A percentile compares a stretch with the other conserved stretches of the same genome.
These are phyloP conservation scores for Chanos chanos DNA, from an alignment of 2,797 vertebrate genomes.

Conservation along the genomic window DNA sequence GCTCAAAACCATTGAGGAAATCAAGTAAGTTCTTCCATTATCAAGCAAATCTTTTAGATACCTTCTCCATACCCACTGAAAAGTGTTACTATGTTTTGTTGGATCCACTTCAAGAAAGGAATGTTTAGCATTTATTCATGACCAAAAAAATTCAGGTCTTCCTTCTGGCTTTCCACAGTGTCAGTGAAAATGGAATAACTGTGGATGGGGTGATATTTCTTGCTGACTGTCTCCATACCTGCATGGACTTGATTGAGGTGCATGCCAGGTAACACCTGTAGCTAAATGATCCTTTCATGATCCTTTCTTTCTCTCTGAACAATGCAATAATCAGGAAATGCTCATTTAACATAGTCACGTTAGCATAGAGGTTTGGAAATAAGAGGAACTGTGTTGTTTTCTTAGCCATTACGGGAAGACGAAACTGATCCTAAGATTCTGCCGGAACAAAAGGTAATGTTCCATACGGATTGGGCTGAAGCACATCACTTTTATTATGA, in stretches of 20 bases:
- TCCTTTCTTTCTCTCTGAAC: background rate
- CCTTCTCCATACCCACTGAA: no score
- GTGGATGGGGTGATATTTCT: slow-evolving; percentile 65
- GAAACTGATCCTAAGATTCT: slow-evolving; percentile 65
- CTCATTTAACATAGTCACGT: background rate
- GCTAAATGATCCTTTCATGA: background rate
- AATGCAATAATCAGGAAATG: background rate
- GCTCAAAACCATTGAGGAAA: slow-evolving; percentile 54
- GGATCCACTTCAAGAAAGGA: no score
- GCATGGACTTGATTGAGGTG: slow-evolving; percentile 57
- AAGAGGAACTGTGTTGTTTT: slow-evolving; percentile 32
- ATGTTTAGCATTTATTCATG: no score
- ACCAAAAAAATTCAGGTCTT: no score
- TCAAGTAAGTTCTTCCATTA: slow-evolving; percentile 56
- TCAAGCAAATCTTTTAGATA: slow-evolving; percentile 1
- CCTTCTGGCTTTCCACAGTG: no score
- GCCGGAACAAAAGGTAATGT: slow-evolving; percentile 67
- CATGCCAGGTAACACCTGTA: slow-evolving; percentile 67
- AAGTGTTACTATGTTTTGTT: slow-evolving; percentile 31
- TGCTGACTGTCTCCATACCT: slow-evolving; percentile 58
- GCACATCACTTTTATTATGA: no score
- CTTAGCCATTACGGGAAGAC: slow-evolving; percentile 64
- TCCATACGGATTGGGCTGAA: background rate
- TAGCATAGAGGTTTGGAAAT: background rate
- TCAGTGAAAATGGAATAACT: slow-evolving; percentile 71